Evolutionary conservation across 2,888 invertebrate species (phyloP), one percentile per base, ranked within the genome.

Genomic region (Euplexia lucipara): DNA sequence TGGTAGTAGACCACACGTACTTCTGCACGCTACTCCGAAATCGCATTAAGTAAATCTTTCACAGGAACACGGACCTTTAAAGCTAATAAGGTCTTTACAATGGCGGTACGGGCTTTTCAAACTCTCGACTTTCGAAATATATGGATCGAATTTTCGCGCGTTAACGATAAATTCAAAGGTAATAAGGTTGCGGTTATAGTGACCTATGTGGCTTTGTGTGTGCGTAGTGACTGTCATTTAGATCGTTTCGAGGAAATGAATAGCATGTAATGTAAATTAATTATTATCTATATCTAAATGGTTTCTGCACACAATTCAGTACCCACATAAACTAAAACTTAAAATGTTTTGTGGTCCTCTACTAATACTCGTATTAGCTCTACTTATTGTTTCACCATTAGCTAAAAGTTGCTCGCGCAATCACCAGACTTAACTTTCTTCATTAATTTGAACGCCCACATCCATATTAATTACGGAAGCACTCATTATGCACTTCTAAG

Each of bases 71-170:
- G 85, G 82, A 81, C 84, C 83, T 86, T 88, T 85, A 75, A 78
- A 84, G 82, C 87, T 90, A 91, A 91, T 91, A 90, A 90, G 90
- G 85, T 84, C 83, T 86, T 87, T 88, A 88, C 86, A 88, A 86
- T 84, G 75, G 76, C 77, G 75, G 76, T 75, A 73, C 75, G 76
- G 73, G 64, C 79, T 81, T 81, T 70, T 79, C 75, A 71, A 74
- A 79, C 78, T 82, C 75, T 75, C 81, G 69, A 70, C 70, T 78
- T 72, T 73, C 69, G 58, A 78, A 80, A 82, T 77, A 84, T 80
- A 86, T 73, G 81, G 80, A 62, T 59, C 54, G 47, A 58, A 75
- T 79, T 82, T 79, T 61, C 66, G 77, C 56, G 52, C 58, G 67
- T 67, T 64, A 58, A 60, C 68, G 70, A 64, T 75, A 81, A 77